A percentile compares a stretch with the other conserved stretches of the same genome.
Evolutionary conservation across 2,888 invertebrate genomes (phyloP).

Genomic region (Stegophylla sp.): DNA sequence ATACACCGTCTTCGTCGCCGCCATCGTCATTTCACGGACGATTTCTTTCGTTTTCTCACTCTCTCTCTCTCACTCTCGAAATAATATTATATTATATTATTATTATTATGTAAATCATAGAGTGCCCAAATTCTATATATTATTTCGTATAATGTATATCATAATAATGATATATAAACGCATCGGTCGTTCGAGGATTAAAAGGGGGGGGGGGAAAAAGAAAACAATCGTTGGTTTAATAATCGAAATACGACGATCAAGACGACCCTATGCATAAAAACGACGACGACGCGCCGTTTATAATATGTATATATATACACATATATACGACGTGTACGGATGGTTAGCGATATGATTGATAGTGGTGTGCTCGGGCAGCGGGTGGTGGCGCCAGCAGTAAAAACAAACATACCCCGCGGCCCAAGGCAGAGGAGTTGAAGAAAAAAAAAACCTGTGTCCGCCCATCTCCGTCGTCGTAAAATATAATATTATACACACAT

Average conservation of each 20-base stretch:
- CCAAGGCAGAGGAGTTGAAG: constrained; percentile 25
- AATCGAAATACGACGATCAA: constrained; percentile 17
- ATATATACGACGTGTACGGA: constrained; percentile 31
- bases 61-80: no score
- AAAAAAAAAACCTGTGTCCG: constrained; percentile 43
- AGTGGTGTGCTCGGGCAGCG: constrained; percentile 53
- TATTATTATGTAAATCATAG: no score
- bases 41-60: no score
- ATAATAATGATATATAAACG: background rate
- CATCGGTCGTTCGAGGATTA: background rate
- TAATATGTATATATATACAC: background rate
- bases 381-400: constrained; percentile 59
- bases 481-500: constrained; percentile 1
- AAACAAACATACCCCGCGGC: constrained; percentile 59
- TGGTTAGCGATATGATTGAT: constrained; percentile 59
- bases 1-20: no score
- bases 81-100: no score
- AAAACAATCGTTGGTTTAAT: constrained; percentile 45
- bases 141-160: no score
- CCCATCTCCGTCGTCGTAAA: constrained; percentile 52
- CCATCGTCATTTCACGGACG: no score
- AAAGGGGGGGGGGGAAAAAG: background rate
- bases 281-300: constrained; percentile 30
- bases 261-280: constrained; percentile 11
- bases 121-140: no score